Conservation (phyloP, 2,113 vertebrate genomes). For the Pungitius pungitius region DNA sequence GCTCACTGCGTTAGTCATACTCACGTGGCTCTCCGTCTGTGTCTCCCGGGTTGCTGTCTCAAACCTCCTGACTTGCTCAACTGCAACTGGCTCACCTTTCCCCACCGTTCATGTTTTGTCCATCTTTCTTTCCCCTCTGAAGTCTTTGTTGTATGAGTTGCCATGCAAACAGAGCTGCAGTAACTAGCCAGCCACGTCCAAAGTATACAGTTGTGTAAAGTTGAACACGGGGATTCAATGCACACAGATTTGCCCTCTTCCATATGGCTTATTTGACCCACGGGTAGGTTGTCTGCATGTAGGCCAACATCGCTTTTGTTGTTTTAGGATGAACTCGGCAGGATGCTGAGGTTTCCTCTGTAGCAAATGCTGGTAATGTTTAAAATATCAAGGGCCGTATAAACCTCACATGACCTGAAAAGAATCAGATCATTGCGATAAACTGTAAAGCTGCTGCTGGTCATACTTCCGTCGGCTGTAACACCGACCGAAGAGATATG, state of each 20-base stretch:
- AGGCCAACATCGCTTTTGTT: constrained; percentile 56
- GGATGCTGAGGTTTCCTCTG: constrained; percentile 64
- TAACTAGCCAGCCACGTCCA: constrained; percentile 44
- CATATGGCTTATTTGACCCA: constrained; percentile 62
- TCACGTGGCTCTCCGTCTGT: constrained; percentile 21
- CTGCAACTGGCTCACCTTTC: constrained; percentile 27
- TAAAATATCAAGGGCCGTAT: constrained; percentile 35
- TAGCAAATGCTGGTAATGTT: constrained; percentile 35
- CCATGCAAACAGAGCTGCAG: constrained; percentile 62
- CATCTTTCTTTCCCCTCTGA: constrained; percentile 14
- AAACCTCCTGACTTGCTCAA: constrained; percentile 16
- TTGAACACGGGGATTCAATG: constrained; percentile 23
- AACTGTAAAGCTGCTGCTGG: not conserved
- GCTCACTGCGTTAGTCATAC: constrained; percentile 51
- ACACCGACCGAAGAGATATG: not conserved
- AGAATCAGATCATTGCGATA: constrained; percentile 18
- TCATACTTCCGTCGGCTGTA: not conserved
- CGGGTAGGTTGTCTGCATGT: constrained; percentile 25
- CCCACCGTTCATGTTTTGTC: constrained; percentile 3
- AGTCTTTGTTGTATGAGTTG: constrained; percentile 63
- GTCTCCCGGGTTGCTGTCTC: not conserved
- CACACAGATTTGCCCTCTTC: constrained; percentile 31
- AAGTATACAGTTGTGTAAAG: constrained; percentile 39
- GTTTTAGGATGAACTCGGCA: constrained; percentile 59
- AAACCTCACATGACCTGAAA: constrained; percentile 8